Evolutionary conservation across 2,113 vertebrate genomes (phyloP).

Genomic region (Chamaetylas fuelleborni): DNA sequence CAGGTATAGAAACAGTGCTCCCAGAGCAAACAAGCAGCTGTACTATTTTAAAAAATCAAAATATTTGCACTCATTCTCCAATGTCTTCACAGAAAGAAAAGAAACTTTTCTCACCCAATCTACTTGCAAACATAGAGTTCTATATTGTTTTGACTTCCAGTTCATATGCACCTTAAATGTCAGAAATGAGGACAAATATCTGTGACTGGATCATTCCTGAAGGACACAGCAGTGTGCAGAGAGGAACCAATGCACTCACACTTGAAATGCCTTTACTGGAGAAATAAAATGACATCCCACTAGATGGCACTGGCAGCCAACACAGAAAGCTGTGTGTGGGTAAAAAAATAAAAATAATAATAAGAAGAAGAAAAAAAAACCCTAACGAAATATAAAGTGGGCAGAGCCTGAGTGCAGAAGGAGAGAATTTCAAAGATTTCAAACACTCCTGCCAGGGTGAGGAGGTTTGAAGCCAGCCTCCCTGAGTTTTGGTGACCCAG

Average conservation of each 20-base stretch:
- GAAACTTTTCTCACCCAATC: background rate
- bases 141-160: background rate
- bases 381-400: background rate
- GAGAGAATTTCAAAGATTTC: background rate
- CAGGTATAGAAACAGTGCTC: background rate
- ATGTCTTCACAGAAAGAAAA: background rate
- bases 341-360: too few species aligned
- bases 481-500: rapidly evolving
- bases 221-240: rapidly evolving
- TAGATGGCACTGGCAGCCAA: constrained; percentile 48
- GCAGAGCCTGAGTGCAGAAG: too few species aligned
- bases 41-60: background rate
- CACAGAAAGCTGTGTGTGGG: rapidly evolving
- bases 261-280: background rate
- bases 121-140: background rate
- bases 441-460: too few species aligned
- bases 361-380: too few species aligned
- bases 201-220: background rate
- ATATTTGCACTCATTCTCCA: background rate
- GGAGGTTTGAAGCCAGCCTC: background rate
- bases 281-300: background rate
- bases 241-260: rapidly evolving
- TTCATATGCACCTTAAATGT: rapidly evolving
- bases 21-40: background rate
- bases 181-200: background rate